Conservation (phyloP, 2,113 vertebrate genomes). For the Crotalus horridus region DNA sequence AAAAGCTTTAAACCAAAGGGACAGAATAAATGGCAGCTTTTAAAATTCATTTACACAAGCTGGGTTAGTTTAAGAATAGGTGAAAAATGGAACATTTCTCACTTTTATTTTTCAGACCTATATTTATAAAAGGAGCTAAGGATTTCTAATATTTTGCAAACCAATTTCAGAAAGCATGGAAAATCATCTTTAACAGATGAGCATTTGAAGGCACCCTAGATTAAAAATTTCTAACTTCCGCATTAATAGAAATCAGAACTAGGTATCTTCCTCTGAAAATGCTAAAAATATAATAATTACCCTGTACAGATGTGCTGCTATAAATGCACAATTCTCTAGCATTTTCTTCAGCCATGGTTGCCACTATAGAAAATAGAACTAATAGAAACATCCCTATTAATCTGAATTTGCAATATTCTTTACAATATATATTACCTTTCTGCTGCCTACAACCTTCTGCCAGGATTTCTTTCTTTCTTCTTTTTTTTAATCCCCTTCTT, state of each 20-base stretch:
- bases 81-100: constrained; percentile 47
- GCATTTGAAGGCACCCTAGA: background rate
- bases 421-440: constrained; percentile 82
- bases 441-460: constrained; percentile 80
- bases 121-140: constrained; percentile 13
- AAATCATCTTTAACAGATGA: constrained; percentile 21
- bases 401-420: constrained; percentile 75
- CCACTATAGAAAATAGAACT: constrained; percentile 64
- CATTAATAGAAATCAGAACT: constrained; percentile 57
- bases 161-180: constrained; percentile 37
- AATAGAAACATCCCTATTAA: constrained; percentile 74
- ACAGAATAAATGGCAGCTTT: constrained; percentile 44
- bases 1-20: constrained; percentile 49
- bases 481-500: constrained; percentile 37
- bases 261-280: constrained; percentile 55
- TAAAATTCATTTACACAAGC: constrained; percentile 44
- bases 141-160: constrained; percentile 32
- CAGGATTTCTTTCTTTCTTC: constrained; percentile 61
- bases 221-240: constrained; percentile 37
- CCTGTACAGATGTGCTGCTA: constrained; percentile 64
- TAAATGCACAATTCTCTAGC: constrained; percentile 58
- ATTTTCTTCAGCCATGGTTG: constrained; percentile 63
- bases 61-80: constrained; percentile 48
- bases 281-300: constrained; percentile 64
- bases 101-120: constrained; percentile 26